A percentile compares a stretch with the other conserved stretches of the same genome.
These are phyloP conservation scores for Melinaea menophilus DNA, from an alignment of 2,888 invertebrate species.

Conservation along the genomic window DNA sequence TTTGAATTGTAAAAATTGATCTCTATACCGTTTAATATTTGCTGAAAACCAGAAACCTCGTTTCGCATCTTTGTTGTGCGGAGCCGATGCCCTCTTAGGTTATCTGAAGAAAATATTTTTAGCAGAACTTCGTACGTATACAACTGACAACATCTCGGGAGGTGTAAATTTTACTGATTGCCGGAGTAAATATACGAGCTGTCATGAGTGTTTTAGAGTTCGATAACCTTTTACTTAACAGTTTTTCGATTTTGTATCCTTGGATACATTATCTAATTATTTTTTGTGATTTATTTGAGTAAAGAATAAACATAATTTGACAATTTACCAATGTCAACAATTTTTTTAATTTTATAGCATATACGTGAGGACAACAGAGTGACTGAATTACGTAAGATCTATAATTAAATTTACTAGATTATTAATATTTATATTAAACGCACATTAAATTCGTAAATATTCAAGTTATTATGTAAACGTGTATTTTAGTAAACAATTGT, in stretches of 20 bases:
- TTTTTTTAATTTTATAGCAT: no score
- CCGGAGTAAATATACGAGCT: constrained; percentile 55
- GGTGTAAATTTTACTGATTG: constrained; percentile 69
- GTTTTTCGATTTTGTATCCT: constrained; percentile 32
- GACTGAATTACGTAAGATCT: neutral
- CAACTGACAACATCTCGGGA: constrained; percentile 45
- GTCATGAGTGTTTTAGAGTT: constrained; percentile 50
- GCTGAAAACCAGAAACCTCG: constrained; percentile 57
- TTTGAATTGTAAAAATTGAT: constrained; percentile 51
- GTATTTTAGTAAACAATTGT: constrained; percentile 12
- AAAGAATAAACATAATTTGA: constrained; percentile 10
- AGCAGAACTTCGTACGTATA: constrained; percentile 48
- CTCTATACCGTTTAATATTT: constrained; percentile 42
- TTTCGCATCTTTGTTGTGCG: constrained; percentile 52
- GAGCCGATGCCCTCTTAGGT: constrained; percentile 56
- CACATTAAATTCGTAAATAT: neutral
- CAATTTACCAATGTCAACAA: neutral
- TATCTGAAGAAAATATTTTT: constrained; percentile 57
- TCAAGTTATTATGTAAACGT: neutral
- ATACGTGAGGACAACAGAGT: neutral
- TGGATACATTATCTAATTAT: constrained; percentile 13
- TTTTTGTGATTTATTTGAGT: constrained; percentile 5
- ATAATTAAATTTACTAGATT: neutral
- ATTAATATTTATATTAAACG: neutral
- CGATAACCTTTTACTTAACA: constrained; percentile 50